Evolutionary conservation across 2,113 vertebrate genomes (phyloP), one percentile per base, ranked within the genome.

Genomic region (Megaptera novaeangliae): DNA sequence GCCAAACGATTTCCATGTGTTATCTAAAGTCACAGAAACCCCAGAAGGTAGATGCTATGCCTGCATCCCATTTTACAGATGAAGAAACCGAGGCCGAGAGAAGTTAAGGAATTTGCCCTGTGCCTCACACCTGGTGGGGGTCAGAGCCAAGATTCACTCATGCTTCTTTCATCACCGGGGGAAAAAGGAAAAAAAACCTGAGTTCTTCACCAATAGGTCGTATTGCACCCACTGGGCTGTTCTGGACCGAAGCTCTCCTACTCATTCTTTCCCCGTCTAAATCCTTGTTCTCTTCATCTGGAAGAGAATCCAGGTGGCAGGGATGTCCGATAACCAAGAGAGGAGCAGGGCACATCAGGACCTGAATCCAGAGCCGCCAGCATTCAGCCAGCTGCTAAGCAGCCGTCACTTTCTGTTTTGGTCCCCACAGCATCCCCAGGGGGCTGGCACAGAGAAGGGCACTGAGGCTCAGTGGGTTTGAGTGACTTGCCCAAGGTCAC

Each of bases 181-280:
- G 34, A 4, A 46, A 49, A 55, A 39, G 4, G 23, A 44, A 15
- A 59, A 6, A 25, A 66, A 31, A 78, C 63, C 69, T 14, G 49
- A 41, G 57, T n/a, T 91, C 49, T 80, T 93, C 25, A 31, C 66
- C 39, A 15, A 5, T 25, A 34, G n/a, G 14, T 63, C 34, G 1
- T 49, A 5, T 7, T 41, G n/a, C 29, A 6, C 27, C n/a, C 41
- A 12, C 44, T 31, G 21, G 31, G 8, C 41, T 52, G 34, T 23
- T n/a, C 12, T 34, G 31, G 57, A 52, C 21, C 0, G 0, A n/a
- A 61, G 66, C 41, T 18, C 14, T 41, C 13, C 8, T 5, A 6
- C 4, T 20, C 10, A 0, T 34, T 46, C 36, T 7, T 71, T 2
- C 44, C 31, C 10, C 4, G 0, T 52, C 23, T 64, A 27, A 78